Evolutionary conservation across 64 coral and sea anemone species (phyloP).

Genomic region (Platygyra sinensis): DNA sequence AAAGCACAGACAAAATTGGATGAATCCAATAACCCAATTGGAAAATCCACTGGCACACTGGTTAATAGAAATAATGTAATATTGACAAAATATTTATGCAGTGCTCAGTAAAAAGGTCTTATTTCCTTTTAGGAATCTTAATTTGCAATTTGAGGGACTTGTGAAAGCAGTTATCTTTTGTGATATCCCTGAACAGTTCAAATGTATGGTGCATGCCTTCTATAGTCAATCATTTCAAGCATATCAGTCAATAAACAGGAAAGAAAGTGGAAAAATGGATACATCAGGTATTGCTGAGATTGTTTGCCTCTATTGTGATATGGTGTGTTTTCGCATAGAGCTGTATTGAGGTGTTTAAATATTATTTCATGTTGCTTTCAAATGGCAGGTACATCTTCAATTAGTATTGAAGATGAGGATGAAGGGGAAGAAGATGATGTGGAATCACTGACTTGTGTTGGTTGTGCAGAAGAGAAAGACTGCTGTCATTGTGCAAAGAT

Average conservation of each 20-base stretch:
- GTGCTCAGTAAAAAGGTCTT: not conserved
- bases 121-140: slow-evolving; percentile 44
- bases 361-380: not conserved
- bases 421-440: slow-evolving; percentile 68
- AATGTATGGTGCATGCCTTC: slow-evolving; percentile 32
- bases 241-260: slow-evolving; percentile 46
- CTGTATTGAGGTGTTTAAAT: no score
- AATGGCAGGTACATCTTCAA: not conserved
- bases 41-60: no score
- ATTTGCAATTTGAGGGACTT: slow-evolving; percentile 49
- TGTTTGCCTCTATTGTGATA: not conserved
- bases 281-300: slow-evolving; percentile 10
- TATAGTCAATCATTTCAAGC: slow-evolving; percentile 73
- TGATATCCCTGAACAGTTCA: slow-evolving; percentile 60
- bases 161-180: slow-evolving; percentile 54
- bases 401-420: slow-evolving; percentile 43
- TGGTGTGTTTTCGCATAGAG: not conserved
- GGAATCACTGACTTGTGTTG: slow-evolving; percentile 69
- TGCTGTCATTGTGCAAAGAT: slow-evolving; percentile 70
- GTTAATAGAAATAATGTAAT: no score
- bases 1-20: no score
- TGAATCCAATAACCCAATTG: no score
- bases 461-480: slow-evolving; percentile 67
- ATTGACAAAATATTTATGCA: no score
- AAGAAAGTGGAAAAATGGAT: slow-evolving; percentile 29